Percentiles rank a stretch among this genome's conserved stretches.
Evolutionary conservation across 2,888 invertebrate species (phyloP).

Genomic region (Lobophora halterata): DNA sequence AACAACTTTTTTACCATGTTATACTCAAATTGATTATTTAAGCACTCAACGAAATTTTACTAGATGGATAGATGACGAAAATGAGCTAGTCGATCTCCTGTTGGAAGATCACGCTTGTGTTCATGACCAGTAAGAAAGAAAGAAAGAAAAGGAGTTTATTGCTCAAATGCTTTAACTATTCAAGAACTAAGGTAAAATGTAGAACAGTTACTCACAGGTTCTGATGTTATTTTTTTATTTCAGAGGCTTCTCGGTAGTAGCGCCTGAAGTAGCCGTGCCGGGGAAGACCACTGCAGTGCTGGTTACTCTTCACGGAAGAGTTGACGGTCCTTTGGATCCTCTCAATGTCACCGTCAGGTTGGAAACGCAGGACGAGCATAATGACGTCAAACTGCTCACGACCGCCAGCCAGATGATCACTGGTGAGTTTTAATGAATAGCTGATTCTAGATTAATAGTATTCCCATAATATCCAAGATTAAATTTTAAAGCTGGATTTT

Average conservation of each 20-base stretch:
- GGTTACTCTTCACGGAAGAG: constrained; percentile 81
- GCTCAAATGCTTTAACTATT: too few relatives aligned
- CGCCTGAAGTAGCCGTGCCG: constrained; percentile 84
- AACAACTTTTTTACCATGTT: too few relatives aligned
- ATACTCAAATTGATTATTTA: too few relatives aligned
- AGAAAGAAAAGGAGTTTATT: too few relatives aligned
- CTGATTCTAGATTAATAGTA: too few relatives aligned
- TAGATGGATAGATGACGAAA: too few relatives aligned
- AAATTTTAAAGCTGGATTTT: too few relatives aligned
- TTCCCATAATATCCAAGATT: not conserved
- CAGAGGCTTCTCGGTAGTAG: constrained; percentile 84
- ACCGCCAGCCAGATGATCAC: constrained; percentile 74
- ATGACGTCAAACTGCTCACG: constrained; percentile 66
- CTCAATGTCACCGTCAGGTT: constrained; percentile 82
- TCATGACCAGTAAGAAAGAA: too few relatives aligned
- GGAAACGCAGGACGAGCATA: constrained; percentile 70
- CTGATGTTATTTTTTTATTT: constrained; percentile 34
- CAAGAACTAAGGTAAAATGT: too few relatives aligned
- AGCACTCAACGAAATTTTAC: too few relatives aligned
- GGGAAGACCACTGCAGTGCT: constrained; percentile 84
- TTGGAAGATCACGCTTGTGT: too few relatives aligned
- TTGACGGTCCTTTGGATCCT: constrained; percentile 63
- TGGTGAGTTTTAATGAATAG: constrained; percentile 52
- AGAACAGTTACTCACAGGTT: constrained; percentile 1
- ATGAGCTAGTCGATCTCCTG: too few relatives aligned